These are phyloP conservation scores for Podilymbus podiceps DNA, from an alignment of 2,113 vertebrate species.

Conservation along the genomic window DNA sequence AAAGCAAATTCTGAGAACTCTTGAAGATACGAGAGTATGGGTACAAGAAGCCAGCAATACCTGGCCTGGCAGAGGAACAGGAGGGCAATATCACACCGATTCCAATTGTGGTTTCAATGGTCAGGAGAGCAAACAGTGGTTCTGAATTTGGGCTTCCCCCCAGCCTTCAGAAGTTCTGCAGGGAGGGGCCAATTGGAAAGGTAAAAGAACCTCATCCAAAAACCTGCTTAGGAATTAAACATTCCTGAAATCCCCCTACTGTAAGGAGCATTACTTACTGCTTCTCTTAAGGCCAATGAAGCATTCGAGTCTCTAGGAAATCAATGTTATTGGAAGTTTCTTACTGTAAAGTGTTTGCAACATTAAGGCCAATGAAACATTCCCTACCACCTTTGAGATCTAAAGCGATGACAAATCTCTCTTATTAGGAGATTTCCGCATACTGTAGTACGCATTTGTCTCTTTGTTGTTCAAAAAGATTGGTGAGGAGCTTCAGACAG, in stretches of 20 bases:
- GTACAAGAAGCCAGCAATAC: not conserved
- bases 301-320: not conserved
- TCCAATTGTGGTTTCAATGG: not conserved
- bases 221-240: conserved; percentile 37
- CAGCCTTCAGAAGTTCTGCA: not conserved
- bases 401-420: not conserved
- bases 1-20: not conserved
- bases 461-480: not conserved
- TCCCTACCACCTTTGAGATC: not conserved
- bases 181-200: not conserved
- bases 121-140: not conserved
- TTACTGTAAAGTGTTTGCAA: not conserved
- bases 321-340: not conserved
- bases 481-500: conserved; percentile 26
- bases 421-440: not conserved
- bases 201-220: not conserved
- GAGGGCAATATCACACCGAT: not conserved
- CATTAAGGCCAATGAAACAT: not conserved
- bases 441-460: not conserved
- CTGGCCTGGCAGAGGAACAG: not conserved
- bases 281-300: conserved; percentile 1
- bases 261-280: conserved; percentile 13
- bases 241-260: conserved; percentile 52
- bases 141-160: not conserved
- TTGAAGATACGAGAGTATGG: not conserved